A percentile compares a stretch with the other conserved stretches of the same genome.
phyloP scores from a whole-genome alignment of 37 sponge, comb jelly and placozoan species.

The Corticium candelabrum region DNA sequence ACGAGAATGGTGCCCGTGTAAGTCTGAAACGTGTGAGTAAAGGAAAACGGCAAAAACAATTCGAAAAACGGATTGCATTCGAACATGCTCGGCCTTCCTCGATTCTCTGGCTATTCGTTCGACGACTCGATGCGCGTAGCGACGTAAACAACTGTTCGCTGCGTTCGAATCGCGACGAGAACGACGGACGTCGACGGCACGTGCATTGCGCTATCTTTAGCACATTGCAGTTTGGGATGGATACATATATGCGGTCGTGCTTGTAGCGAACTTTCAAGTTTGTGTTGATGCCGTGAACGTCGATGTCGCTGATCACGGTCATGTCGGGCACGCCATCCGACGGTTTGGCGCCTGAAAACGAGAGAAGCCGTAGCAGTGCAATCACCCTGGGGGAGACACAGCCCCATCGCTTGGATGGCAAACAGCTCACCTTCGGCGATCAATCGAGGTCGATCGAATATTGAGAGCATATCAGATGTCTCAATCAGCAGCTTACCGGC shows the following conservation, averaged over 20 bases:
- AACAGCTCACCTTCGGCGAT: slow-evolving; percentile 60
- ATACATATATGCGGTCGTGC: slow-evolving; percentile 64
- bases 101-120: too few relatives aligned
- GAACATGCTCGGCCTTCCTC: too few relatives aligned
- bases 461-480: slow-evolving; percentile 20
- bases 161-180: too few relatives aligned
- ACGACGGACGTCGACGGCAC: too few relatives aligned
- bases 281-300: slow-evolving; percentile 78
- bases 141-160: too few relatives aligned
- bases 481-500: not conserved
- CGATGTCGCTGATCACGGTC: slow-evolving; percentile 89
- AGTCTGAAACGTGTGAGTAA: slow-evolving; percentile 41
- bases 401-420: not conserved
- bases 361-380: slow-evolving; percentile 35
- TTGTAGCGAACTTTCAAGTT: slow-evolving; percentile 76
- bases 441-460: slow-evolving; percentile 72
- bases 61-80: not conserved
- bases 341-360: slow-evolving; percentile 63
- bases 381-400: not conserved
- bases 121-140: too few relatives aligned
- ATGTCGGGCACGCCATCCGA: slow-evolving; percentile 88
- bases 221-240: too few relatives aligned
- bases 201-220: too few relatives aligned
- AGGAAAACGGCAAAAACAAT: slow-evolving; percentile 10
- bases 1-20: slow-evolving; percentile 88